phyloP scores from a whole-genome alignment of 64 coral and sea anemone species.

The Cladopsammia gracilis region DNA sequence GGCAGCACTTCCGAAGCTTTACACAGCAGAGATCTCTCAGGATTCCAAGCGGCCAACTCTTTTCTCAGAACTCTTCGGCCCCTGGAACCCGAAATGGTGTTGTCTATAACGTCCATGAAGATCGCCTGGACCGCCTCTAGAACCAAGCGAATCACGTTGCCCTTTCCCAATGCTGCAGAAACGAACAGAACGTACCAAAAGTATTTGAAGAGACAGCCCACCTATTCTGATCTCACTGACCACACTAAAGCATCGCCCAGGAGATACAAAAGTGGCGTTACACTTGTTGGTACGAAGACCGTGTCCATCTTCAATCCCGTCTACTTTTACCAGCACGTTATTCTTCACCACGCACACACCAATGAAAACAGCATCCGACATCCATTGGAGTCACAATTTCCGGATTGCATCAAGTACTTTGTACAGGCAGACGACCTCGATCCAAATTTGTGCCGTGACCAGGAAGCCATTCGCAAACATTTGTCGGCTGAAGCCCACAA shows the following conservation, averaged over 20 bases:
- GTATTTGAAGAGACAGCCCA: background rate
- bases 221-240: background rate
- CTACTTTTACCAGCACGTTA: conserved; percentile 38
- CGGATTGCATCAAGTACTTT: conserved; percentile 12
- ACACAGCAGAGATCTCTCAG: conserved; percentile 12
- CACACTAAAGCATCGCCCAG: background rate
- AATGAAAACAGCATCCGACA: background rate
- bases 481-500: conserved; percentile 15
- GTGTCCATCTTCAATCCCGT: conserved; percentile 39
- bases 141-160: background rate
- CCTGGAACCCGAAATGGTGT: conserved; percentile 60
- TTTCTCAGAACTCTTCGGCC: too few species aligned
- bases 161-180: background rate
- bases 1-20: background rate
- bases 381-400: background rate
- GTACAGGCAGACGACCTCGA: too few species aligned
- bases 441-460: too few species aligned
- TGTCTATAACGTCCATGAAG: background rate
- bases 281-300: conserved; percentile 12
- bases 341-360: conserved; percentile 2
- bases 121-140: background rate
- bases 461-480: background rate
- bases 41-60: background rate
- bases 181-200: background rate
- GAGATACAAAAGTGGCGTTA: background rate